Evolutionary conservation across 2,797 vertebrate genomes (phyloP).

Genomic region (Cyclura pinguis): DNA sequence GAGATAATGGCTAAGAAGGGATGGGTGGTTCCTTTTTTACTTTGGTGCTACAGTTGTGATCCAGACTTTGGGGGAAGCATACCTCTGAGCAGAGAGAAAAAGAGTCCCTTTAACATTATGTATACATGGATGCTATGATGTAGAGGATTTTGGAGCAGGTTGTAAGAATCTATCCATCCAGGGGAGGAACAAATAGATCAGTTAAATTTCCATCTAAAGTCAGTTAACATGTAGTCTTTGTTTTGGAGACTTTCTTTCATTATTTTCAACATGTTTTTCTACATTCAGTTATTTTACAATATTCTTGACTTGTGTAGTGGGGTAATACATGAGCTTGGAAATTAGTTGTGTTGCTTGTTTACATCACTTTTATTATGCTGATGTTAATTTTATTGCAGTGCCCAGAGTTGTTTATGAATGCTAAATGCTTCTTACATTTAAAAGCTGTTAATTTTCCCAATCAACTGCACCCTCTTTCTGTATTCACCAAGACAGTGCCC

Average conservation of each 20-base stretch:
- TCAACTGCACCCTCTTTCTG: background rate
- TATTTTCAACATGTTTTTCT: background rate
- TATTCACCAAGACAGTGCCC: background rate
- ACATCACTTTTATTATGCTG: background rate
- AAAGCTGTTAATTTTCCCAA: background rate
- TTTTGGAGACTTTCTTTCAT: background rate
- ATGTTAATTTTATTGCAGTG: background rate
- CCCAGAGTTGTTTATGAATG: background rate
- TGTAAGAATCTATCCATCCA: background rate
- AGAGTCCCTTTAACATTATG: background rate
- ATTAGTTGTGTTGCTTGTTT: background rate
- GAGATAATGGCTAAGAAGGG: background rate
- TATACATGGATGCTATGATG: background rate
- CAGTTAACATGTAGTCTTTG: background rate
- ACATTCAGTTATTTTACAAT: background rate
- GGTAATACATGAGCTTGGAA: background rate
- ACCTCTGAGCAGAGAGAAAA: background rate
- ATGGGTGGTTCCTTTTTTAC: background rate
- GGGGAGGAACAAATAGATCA: background rate
- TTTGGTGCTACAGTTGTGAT: background rate
- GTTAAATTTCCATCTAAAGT: background rate
- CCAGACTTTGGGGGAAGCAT: background rate
- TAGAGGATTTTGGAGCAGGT: background rate
- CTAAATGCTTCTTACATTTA: background rate
- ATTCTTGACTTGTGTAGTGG: background rate